Conservation (phyloP, 2,797 vertebrate species). For the Sebastes miniatus region DNA sequence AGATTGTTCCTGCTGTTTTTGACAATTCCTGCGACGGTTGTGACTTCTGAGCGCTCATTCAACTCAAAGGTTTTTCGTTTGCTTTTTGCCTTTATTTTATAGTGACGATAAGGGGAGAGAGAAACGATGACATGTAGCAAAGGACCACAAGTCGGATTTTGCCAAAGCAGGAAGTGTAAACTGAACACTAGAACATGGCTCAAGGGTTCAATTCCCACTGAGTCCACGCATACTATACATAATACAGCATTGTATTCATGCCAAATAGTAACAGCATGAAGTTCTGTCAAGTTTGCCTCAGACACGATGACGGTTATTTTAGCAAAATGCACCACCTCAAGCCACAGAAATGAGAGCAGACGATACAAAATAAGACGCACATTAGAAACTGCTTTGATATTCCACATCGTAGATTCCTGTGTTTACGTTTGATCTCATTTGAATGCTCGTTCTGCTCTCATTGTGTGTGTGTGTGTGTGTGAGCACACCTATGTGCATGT, state of each 20-base stretch:
- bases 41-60: neutral
- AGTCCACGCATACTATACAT: neutral
- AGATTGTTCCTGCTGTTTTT: neutral
- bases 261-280: neutral
- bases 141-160: neutral
- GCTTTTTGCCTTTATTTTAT: too few species aligned
- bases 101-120: neutral
- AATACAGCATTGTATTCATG: neutral
- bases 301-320: neutral
- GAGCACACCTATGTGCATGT: neutral
- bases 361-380: neutral
- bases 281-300: neutral
- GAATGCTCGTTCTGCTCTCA: neutral
- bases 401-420: neutral
- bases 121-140: neutral
- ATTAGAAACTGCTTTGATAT: slow-evolving; percentile 16
- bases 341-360: slow-evolving; percentile 4
- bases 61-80: neutral
- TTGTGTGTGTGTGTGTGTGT: neutral
- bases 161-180: neutral
- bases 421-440: slow-evolving; percentile 18
- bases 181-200: neutral
- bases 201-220: neutral
- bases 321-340: slow-evolving; percentile 6
- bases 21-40: neutral